These are phyloP conservation scores for Lutraria lutraria DNA, from an alignment of 2,888 invertebrate species.

Conservation along the genomic window DNA sequence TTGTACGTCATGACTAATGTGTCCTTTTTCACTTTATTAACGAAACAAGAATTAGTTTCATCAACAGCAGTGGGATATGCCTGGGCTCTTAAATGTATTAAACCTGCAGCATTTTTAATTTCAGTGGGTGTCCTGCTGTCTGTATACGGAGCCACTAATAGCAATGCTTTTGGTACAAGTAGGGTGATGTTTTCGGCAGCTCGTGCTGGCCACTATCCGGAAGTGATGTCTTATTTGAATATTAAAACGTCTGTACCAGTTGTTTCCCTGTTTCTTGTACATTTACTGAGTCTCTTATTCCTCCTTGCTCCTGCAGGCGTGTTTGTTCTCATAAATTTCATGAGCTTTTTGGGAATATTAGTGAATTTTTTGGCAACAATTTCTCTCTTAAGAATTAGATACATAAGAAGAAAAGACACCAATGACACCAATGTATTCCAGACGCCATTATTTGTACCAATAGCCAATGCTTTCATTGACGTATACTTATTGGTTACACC, in stretches of 20 bases:
- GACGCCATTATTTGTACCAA: not conserved
- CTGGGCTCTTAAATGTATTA: conserved; percentile 54
- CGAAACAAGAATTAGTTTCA: conserved; percentile 50
- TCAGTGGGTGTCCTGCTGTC: conserved; percentile 56
- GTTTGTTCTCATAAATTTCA: conserved; percentile 35
- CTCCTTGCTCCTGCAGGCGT: conserved; percentile 30
- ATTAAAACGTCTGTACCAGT: conserved; percentile 49
- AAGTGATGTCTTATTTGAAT: conserved; percentile 59
- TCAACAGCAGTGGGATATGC: conserved; percentile 58
- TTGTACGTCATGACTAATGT: conserved; percentile 57
- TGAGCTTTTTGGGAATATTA: conserved; percentile 19
- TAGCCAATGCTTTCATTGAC: not conserved
- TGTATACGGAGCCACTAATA: conserved; percentile 56
- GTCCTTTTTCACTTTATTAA: conserved; percentile 50
- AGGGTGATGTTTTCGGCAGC: conserved; percentile 63
- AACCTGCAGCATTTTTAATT: conserved; percentile 45
- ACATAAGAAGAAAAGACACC: not conserved
- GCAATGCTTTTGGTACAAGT: conserved; percentile 40
- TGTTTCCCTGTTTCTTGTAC: conserved; percentile 34
- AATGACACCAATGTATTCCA: not conserved
- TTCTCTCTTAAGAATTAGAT: conserved; percentile 33
- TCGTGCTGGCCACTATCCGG: conserved; percentile 59
- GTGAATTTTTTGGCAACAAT: conserved; percentile 27
- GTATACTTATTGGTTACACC: not conserved
- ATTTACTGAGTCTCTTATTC: not conserved